These are phyloP conservation scores for Hirtodrosophila confusa DNA, from an alignment of 2,888 invertebrate species.

Conservation along the genomic window DNA sequence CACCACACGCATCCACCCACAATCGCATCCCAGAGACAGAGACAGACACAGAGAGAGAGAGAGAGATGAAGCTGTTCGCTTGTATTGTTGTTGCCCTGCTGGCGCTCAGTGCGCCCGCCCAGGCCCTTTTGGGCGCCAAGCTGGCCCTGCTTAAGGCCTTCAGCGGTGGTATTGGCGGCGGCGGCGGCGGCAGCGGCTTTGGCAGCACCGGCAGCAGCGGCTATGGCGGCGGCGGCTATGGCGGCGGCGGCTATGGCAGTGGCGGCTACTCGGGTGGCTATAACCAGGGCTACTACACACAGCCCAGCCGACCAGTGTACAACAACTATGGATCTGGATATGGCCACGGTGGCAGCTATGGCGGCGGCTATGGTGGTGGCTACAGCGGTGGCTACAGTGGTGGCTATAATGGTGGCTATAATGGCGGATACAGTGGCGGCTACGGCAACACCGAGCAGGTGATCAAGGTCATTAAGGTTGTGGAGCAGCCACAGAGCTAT, in stretches of 20 bases:
- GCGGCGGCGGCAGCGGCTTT: slow-evolving; percentile 31
- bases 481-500: slow-evolving; percentile 67
- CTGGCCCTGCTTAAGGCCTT: slow-evolving; percentile 74
- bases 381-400: slow-evolving; percentile 38
- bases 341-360: slow-evolving; percentile 28
- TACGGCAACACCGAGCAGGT: slow-evolving; percentile 48
- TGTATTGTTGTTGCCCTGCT: slow-evolving; percentile 65
- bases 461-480: slow-evolving; percentile 77
- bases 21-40: slow-evolving; percentile 12
- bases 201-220: slow-evolving; percentile 32
- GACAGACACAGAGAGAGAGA: slow-evolving; percentile 2
- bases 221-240: slow-evolving; percentile 26
- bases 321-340: slow-evolving; percentile 40
- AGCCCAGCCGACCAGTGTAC: slow-evolving; percentile 66
- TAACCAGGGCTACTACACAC: slow-evolving; percentile 60
- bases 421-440: slow-evolving; percentile 6
- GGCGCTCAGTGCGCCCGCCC: slow-evolving; percentile 67
- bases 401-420: slow-evolving; percentile 24
- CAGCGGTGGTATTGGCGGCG: slow-evolving; percentile 50
- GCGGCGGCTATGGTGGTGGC: slow-evolving; percentile 37
- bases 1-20: slow-evolving; percentile 35
- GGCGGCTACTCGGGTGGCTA: slow-evolving; percentile 60
- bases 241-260: slow-evolving; percentile 37
- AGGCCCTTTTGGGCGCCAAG: slow-evolving; percentile 80
- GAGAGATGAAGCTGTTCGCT: slow-evolving; percentile 71